Base-by-base conservation (phyloP, 2,888 invertebrate species). In the Chrysopilus asiliformis region DNA sequence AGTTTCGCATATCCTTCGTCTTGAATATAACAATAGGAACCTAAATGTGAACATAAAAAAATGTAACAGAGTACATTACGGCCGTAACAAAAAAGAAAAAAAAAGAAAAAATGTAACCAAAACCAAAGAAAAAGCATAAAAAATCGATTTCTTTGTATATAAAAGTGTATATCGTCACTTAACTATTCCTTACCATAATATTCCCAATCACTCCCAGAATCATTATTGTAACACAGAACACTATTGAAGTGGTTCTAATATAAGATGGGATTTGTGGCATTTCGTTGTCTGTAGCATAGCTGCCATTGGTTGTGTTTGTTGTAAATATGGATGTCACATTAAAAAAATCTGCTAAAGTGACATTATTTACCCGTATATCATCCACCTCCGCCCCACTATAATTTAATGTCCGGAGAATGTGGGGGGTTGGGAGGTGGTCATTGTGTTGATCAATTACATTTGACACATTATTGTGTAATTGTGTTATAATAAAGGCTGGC, bases 1-100 rank as follows among this genome's bases (percentile, higher is more conserved):
- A 89, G 56, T 89, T 91, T 53, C 89, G 72, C 86, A 93, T 86
- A 58, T 93, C 90, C 58, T 87, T 86, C 34, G 87, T 87, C 59
- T 83, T 81, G 54, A 87, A 71, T 47, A 93, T 89, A 48, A 94
- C 91, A 53, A 90, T 75, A 22, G 90, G 89, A 55, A 91, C 63
- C 64, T 64, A 45, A 2, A 22, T 40, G 14, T 20, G 30, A 35
- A 42, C 22, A 24, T n/a, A 33, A 24, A 33, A 32, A 26, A 34
- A 29, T 22, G 14, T 26, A 29, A 22, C 8, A 9, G 24, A 13
- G 13, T 26, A 14, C 8, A 2, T 26, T 10, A 6, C 26, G 26
- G 26, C 6, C 14, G 26, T 14, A 10, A 12, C 4, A 10, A 29
- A 13, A 13, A 29, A 15, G 12, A 29, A n/a, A n/a, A n/a, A n/a